Conservation (phyloP, 2,113 vertebrate genomes). For the Egretta garzetta region DNA sequence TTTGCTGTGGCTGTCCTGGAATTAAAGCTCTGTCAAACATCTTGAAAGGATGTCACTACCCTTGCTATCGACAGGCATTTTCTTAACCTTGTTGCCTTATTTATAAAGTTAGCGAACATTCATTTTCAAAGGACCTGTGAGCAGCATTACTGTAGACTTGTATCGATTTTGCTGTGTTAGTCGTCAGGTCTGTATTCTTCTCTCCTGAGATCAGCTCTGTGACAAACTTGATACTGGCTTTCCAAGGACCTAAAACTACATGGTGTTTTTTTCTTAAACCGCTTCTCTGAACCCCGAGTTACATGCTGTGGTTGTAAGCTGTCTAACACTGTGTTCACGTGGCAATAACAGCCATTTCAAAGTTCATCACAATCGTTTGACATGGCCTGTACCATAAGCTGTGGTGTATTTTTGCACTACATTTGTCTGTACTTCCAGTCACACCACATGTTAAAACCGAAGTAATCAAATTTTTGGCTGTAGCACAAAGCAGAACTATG, state of each 20-base stretch:
- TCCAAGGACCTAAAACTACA: not conserved
- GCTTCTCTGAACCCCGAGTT: not conserved
- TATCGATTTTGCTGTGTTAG: not conserved
- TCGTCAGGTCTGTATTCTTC: not conserved
- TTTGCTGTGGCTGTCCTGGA: constrained; percentile 1
- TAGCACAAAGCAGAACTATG: not conserved
- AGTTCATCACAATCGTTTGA: not conserved
- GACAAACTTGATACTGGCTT: not conserved
- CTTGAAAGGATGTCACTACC: not conserved
- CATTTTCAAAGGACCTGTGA: constrained; percentile 12
- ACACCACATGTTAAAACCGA: not conserved
- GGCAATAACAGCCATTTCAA: not conserved
- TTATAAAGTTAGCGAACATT: not conserved
- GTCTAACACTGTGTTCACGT: not conserved
- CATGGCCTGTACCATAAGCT: not conserved
- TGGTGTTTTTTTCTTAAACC: not conserved
- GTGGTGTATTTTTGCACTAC: not conserved
- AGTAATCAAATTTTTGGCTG: not conserved
- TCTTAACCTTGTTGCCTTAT: constrained; percentile 65
- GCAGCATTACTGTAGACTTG: not conserved
- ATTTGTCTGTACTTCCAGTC: not conserved
- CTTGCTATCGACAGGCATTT: not conserved
- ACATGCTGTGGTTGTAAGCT: not conserved
- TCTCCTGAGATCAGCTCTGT: not conserved
- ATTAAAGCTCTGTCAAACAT: not conserved